Conservation (phyloP, 2,113 vertebrate species). For the Prunella fulvescens region DNA sequence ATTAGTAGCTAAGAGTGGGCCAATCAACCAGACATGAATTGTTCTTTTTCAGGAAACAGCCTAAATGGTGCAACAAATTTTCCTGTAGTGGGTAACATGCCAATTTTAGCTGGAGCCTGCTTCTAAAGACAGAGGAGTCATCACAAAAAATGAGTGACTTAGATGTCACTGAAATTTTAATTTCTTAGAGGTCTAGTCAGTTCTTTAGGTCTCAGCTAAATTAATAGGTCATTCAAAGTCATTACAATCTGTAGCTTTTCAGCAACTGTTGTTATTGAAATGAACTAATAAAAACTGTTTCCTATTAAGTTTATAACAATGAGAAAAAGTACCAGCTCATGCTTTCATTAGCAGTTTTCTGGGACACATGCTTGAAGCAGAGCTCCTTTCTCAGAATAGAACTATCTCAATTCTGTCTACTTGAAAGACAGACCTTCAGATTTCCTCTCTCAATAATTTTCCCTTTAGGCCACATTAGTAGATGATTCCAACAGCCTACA, state of each 20-base stretch:
- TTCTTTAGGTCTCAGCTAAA: not conserved
- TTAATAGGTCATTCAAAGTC: not conserved
- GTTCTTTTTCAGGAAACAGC: not conserved
- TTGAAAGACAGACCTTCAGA: not conserved
- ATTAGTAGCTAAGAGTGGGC: not conserved
- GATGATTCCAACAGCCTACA: not conserved
- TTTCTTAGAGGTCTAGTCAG: not conserved
- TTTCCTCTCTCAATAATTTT: not conserved
- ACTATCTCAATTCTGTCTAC: not conserved
- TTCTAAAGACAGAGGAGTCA: not conserved
- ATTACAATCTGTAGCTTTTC: not conserved
- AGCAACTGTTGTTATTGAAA: not conserved
- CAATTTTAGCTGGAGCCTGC: not conserved
- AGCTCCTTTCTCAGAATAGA: not conserved
- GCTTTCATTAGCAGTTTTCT: not conserved
- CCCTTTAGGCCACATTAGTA: not conserved
- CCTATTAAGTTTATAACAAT: not conserved
- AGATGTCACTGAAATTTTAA: not conserved
- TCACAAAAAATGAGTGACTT: not conserved
- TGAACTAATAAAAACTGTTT: not conserved
- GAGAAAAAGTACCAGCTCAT: not conserved
- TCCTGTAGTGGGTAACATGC: fast-evolving
- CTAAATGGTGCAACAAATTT: not conserved
- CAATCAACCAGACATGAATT: not conserved
- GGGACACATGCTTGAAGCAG: not conserved